Percentiles rank a stretch among this genome's conserved stretches.
These are phyloP conservation scores for Cyprinella venusta DNA, from an alignment of 2,797 vertebrate species.

Conservation along the genomic window DNA sequence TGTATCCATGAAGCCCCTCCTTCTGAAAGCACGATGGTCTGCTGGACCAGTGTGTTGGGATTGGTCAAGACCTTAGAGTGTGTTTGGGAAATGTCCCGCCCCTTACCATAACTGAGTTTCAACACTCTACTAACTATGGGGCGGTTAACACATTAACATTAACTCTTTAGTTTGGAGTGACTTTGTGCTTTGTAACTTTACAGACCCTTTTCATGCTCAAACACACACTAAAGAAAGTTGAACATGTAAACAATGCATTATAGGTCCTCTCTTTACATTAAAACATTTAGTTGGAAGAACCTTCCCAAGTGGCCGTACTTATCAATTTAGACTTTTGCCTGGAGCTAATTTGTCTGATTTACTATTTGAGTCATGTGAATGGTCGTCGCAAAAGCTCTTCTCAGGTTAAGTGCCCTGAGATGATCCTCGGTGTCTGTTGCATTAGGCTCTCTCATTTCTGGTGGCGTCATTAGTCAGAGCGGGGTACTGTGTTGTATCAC, in stretches of 20 bases:
- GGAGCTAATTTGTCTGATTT: background rate
- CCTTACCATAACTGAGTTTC: too few species aligned
- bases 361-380: background rate
- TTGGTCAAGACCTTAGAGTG: too few species aligned
- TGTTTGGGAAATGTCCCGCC: too few species aligned
- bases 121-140: too few species aligned
- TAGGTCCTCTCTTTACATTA: background rate
- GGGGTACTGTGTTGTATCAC: background rate
- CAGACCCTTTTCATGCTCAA: background rate
- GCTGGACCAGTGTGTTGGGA: too few species aligned
- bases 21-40: too few species aligned
- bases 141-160: too few species aligned
- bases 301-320: background rate
- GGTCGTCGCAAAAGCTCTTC: background rate
- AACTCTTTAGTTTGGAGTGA: too few species aligned
- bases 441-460: conserved; percentile 35
- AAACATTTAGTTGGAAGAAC: background rate
- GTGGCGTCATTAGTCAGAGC: conserved; percentile 13
- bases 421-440: conserved; percentile 23
- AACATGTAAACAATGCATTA: background rate
- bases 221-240: background rate
- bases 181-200: background rate
- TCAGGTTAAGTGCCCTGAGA: conserved; percentile 23
- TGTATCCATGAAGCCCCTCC: too few species aligned
- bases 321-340: background rate